Evolutionary conservation across 2,888 invertebrate species (phyloP).

Genomic region (Athalia cordata): DNA sequence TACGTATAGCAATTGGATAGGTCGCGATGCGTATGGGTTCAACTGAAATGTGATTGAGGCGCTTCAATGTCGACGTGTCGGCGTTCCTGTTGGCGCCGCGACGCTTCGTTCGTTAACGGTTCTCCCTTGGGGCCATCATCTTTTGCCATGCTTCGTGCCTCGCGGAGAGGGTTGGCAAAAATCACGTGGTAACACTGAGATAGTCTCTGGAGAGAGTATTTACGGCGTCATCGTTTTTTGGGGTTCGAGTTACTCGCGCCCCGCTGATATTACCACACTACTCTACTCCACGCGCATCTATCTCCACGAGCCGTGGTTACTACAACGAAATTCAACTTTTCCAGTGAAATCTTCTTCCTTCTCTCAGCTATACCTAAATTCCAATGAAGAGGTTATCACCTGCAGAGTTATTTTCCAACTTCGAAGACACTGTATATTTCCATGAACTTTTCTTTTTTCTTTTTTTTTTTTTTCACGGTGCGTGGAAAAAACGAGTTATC

Average conservation of each 20-base stretch:
- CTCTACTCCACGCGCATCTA: too few relatives aligned
- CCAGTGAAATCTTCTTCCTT: too few relatives aligned
- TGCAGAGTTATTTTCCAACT: not conserved
- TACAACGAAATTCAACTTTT: too few relatives aligned
- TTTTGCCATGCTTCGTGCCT: not conserved
- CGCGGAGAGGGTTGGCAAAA: not conserved
- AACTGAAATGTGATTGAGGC: conserved; percentile 28
- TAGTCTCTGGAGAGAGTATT: not conserved
- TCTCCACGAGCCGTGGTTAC: too few relatives aligned
- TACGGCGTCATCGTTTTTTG: not conserved
- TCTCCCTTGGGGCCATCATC: conserved; percentile 7
- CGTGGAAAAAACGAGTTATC: too few relatives aligned
- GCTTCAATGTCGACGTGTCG: not conserved
- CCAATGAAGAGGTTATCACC: too few relatives aligned
- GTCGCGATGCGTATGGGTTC: not conserved
- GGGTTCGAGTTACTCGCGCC: not conserved
- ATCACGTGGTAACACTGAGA: not conserved
- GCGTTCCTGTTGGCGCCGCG: not conserved
- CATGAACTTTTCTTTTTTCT: too few relatives aligned
- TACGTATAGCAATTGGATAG: too few relatives aligned
- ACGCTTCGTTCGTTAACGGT: conserved; percentile 15
- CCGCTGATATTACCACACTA: too few relatives aligned
- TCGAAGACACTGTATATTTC: not conserved
- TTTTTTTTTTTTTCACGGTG: too few relatives aligned
- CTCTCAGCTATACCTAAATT: too few relatives aligned